phyloP scores from a whole-genome alignment of 1,140 invertebrate species.

The Trichogramma pretiosum region DNA sequence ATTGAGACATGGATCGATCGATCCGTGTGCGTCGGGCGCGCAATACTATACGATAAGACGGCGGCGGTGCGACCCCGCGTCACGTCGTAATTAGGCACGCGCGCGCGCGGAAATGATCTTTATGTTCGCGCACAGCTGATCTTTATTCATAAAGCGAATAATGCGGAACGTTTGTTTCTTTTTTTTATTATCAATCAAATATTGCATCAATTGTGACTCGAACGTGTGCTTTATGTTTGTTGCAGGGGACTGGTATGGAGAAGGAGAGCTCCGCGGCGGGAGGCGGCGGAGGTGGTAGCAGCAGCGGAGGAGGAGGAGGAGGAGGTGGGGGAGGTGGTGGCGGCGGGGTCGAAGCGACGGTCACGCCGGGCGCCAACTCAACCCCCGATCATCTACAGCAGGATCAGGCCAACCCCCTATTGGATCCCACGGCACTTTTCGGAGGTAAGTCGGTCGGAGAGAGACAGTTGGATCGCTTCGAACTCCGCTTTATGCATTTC shows the following conservation, averaged over 20 bases:
- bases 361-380: conserved; percentile 40
- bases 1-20: too few species aligned
- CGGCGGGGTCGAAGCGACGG: conserved; percentile 35
- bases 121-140: not conserved
- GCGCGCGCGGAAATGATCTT: not conserved
- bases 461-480: too few species aligned
- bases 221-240: conserved; percentile 21
- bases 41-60: too few species aligned
- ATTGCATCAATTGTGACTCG: not conserved
- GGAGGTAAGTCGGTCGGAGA: conserved; percentile 36
- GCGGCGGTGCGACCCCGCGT: too few species aligned
- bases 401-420: conserved; percentile 43
- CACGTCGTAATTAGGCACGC: not conserved
- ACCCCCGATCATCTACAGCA: conserved; percentile 43
- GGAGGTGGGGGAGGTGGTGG: conserved; percentile 36
- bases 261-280: conserved; percentile 46
- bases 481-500: too few species aligned
- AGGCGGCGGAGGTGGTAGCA: conserved; percentile 37
- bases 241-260: conserved; percentile 43
- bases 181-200: not conserved
- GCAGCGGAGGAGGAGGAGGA: conserved; percentile 36
- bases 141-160: not conserved
- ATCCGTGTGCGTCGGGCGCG: too few species aligned
- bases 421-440: conserved; percentile 43
- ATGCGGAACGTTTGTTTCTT: not conserved